Evolutionary conservation across 2,113 vertebrate genomes (phyloP).

Genomic region (Thermophis baileyi): DNA sequence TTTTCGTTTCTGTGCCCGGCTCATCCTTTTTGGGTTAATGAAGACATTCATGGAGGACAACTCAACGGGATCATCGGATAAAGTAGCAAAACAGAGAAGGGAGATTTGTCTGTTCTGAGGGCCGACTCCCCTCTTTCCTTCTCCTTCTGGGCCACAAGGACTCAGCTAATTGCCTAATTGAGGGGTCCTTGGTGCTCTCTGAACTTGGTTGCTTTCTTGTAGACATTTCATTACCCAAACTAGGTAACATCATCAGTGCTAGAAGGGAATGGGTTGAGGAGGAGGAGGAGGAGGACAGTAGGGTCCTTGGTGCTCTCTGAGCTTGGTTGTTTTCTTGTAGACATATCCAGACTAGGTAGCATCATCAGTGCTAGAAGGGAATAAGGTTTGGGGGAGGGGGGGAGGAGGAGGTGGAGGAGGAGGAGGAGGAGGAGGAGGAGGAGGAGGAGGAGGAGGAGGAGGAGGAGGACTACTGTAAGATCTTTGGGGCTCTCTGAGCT

Average conservation of each 20-base stretch:
- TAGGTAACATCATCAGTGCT: neutral
- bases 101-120: neutral
- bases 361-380: too few relatives aligned
- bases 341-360: too few relatives aligned
- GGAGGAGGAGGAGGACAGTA: too few relatives aligned
- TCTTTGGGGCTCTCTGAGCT: too few relatives aligned
- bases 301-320: too few relatives aligned
- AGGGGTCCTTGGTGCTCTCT: neutral
- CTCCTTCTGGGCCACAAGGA: neutral
- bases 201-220: neutral
- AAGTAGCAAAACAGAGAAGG: neutral
- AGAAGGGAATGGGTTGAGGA: neutral
- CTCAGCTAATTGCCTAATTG: too few relatives aligned
- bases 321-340: too few relatives aligned
- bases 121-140: neutral
- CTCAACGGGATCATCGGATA: neutral
- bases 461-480: too few relatives aligned
- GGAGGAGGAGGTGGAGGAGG: too few relatives aligned
- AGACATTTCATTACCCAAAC: neutral
- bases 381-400: too few relatives aligned
- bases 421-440: too few relatives aligned
- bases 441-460: too few relatives aligned
- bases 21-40: conserved; percentile 5
- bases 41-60: conserved; percentile 10
- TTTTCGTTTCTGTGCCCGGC: neutral